Evolutionary conservation across 2,888 invertebrate species (phyloP).

Genomic region (Parochlus steinenii): DNA sequence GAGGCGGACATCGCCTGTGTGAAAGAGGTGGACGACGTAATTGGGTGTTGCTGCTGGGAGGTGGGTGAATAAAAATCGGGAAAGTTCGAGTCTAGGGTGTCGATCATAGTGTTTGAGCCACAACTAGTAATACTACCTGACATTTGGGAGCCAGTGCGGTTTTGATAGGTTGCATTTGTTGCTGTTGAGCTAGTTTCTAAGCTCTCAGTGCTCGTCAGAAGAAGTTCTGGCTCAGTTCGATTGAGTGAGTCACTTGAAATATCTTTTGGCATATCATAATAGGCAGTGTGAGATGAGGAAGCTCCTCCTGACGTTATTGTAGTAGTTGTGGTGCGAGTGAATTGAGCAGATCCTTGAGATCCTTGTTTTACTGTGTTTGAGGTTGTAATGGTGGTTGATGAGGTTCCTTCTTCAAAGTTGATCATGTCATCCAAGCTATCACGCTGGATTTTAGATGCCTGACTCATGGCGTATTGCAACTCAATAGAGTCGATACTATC

Average conservation of each 20-base stretch:
- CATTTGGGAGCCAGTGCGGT: conserved; percentile 71
- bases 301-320: conserved; percentile 6
- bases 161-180: conserved; percentile 68
- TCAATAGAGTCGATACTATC: conserved; percentile 29
- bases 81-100: conserved; percentile 53
- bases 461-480: conserved; percentile 18
- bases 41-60: no score
- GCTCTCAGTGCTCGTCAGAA: conserved; percentile 53
- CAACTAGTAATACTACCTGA: conserved; percentile 71
- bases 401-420: conserved; percentile 18
- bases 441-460: conserved; percentile 16
- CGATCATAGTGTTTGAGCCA: conserved; percentile 72
- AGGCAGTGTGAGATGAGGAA: conserved; percentile 5
- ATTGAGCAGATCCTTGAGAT: conserved; percentile 13
- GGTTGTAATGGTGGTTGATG: conserved; percentile 17
- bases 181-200: conserved; percentile 65
- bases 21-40: no score
- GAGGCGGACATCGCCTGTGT: no score
- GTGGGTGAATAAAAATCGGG: conserved; percentile 22
- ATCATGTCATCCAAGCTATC: conserved; percentile 17
- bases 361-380: conserved; percentile 4
- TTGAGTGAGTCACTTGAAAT: conserved; percentile 22
- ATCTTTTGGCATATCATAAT: conserved; percentile 22
- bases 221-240: conserved; percentile 35
- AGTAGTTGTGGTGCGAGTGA: conserved; percentile 13